Base-by-base conservation (phyloP, 2,797 vertebrate genomes). In the Kryptolebias ocellatus region DNA sequence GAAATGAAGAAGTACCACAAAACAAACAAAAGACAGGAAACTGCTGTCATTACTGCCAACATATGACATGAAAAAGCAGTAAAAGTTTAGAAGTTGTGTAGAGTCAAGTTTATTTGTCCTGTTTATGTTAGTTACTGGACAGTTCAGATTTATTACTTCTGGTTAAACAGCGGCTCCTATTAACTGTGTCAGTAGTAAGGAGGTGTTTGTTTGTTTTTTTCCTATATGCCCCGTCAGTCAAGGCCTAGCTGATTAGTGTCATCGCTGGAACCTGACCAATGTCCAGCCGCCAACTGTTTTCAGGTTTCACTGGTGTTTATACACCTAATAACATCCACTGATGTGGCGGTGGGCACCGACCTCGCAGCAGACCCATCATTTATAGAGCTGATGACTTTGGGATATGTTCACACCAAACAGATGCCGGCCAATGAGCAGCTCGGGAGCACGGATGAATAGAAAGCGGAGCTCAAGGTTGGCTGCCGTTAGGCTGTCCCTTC, bases 281-380 rank as follows among this genome's bases (percentile, higher is more conserved):
- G n/a, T 61, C 67, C 45, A 42, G 53, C 68, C 51, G 72, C 74
- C 79, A 83, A 80, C 74, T 29, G 80, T 51, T 89, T 90, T 89
- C 78, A 84, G 11, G 57, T 90, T 86, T 87, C 81, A 88, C 62
- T 57, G 58, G 76, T 82, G 89, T 86, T 87, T 75, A 83, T 89
- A 75, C 17, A 81, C 47, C 46, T 5, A 51, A 39, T 62, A 47
- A 59, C 53, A n/a, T 60, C 60, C n/a, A 42, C 59, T 46, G 60
- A 79, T 72, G 56, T 46, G n/a, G 29, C 20, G 27, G 53, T 57
- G 52, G 47, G 17, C 51, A 27, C 55, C 29, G 47, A 72, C 67
- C 34, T 60, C 46, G 53, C n/a, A 60, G 45, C 44, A 53, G 72
- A 58, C 34, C 54, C 68, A 74, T 86, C 86, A 79, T 59, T 65